These are phyloP conservation scores for Limenitis camilla DNA, from an alignment of 2,888 invertebrate species.

Conservation along the genomic window DNA sequence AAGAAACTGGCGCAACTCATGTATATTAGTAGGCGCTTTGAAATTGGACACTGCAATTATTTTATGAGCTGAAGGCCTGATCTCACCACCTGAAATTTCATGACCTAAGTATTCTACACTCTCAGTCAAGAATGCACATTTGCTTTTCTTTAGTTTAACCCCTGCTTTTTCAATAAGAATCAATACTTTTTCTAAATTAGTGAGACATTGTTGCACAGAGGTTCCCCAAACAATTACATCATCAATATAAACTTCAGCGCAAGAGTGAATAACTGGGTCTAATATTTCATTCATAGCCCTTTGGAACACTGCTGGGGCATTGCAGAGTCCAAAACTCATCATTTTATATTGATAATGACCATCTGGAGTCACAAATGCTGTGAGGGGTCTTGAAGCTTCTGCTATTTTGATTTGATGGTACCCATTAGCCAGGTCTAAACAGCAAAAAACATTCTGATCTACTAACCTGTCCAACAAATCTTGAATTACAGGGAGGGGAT, in stretches of 20 bases:
- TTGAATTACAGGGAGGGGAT: neutral
- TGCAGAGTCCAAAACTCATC: slow-evolving; percentile 11
- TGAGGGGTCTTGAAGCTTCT: neutral
- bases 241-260: slow-evolving; percentile 20
- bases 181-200: slow-evolving; percentile 7
- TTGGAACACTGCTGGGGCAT: slow-evolving; percentile 6
- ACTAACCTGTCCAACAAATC: neutral
- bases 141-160: too few relatives aligned
- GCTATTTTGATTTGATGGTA: neutral
- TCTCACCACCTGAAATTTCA: too few relatives aligned
- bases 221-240: slow-evolving; percentile 17
- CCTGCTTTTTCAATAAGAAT: neutral
- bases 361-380: slow-evolving; percentile 4
- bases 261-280: slow-evolving; percentile 7
- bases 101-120: too few relatives aligned
- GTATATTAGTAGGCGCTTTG: too few relatives aligned
- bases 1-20: too few relatives aligned
- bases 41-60: too few relatives aligned
- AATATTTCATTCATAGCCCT: slow-evolving; percentile 17
- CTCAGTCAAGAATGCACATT: too few relatives aligned
- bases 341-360: slow-evolving; percentile 16
- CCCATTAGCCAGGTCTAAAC: neutral
- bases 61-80: too few relatives aligned
- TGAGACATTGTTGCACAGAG: slow-evolving; percentile 3
- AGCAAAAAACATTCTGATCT: neutral